Evolutionary conservation across 2,888 invertebrate species (phyloP).

Genomic region (Cantharis flavilabris): DNA sequence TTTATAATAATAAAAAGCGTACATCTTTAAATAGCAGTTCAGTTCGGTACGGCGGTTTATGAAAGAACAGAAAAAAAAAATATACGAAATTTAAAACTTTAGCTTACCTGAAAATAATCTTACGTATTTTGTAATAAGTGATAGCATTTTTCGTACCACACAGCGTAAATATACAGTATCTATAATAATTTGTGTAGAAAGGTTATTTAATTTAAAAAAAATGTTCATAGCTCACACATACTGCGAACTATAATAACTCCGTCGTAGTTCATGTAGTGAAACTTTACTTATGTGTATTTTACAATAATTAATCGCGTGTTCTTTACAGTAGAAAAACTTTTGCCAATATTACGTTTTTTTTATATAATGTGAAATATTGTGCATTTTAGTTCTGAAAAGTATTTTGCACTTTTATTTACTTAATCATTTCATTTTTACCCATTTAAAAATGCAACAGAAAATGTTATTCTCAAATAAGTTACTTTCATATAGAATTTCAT

Average conservation of each 20-base stretch:
- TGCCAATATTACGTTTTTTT: no score
- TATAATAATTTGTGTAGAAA: neutral
- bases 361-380: neutral
- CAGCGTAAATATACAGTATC: no score
- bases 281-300: neutral
- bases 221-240: no score
- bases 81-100: neutral
- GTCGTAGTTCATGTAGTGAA: no score
- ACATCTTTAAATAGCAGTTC: neutral
- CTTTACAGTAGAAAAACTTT: no score
- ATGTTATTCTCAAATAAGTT: neutral
- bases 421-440: neutral
- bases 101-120: neutral
- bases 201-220: no score
- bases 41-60: neutral
- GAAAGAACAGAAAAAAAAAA: neutral
- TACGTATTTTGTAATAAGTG: neutral
- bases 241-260: no score
- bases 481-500: neutral
- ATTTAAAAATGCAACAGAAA: neutral
- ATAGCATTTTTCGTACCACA: neutral
- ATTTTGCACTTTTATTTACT: neutral
- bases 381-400: neutral
- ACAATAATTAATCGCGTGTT: neutral
- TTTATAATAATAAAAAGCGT: neutral